Conservation (phyloP, 2,113 vertebrate genomes). For the Vidua macroura region DNA sequence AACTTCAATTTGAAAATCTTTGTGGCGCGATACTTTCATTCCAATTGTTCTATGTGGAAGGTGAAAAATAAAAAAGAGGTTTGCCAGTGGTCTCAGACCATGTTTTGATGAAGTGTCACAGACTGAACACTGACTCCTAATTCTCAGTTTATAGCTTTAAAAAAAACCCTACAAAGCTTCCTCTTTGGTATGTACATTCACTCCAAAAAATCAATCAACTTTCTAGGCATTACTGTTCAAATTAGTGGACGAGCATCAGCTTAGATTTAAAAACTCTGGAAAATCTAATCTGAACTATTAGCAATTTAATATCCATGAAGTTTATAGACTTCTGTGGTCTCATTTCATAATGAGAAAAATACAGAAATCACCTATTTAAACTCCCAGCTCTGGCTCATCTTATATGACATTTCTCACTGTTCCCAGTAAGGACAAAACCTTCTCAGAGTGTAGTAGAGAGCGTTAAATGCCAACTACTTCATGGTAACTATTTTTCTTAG, state of each 20-base stretch:
- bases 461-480: not conserved
- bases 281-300: not conserved
- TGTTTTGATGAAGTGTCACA: not conserved
- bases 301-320: not conserved
- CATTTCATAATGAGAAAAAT: not conserved
- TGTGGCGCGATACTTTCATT: not conserved
- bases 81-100: not conserved
- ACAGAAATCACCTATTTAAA: not conserved
- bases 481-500: not conserved
- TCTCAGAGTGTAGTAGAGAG: not conserved
- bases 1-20: not conserved
- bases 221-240: not conserved
- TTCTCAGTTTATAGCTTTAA: not conserved
- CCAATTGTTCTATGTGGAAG: not conserved
- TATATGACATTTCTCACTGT: not conserved
- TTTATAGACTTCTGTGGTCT: not conserved
- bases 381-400: not conserved
- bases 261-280: not conserved
- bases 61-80: not conserved
- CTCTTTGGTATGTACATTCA: not conserved
- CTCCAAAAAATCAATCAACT: not conserved
- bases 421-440: constrained; percentile 1
- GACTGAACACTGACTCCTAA: not conserved
- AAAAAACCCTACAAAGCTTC: fast-evolving
- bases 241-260: not conserved